Conservation (phyloP, 2,113 vertebrate species). For the Eleginops maclovinus region DNA sequence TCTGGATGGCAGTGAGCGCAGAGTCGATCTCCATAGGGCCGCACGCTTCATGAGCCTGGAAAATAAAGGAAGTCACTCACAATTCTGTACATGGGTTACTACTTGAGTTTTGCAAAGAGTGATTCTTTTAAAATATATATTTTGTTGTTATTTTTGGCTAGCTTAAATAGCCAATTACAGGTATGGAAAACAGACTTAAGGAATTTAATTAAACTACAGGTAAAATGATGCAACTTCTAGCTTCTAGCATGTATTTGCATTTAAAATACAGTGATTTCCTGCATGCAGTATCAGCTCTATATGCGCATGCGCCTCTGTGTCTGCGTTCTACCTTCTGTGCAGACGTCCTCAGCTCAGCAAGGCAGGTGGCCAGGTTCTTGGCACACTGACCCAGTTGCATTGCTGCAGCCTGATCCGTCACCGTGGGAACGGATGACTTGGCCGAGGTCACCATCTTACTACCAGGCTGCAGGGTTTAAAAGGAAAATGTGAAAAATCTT, state of each 20-base stretch:
- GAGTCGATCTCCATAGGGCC: slow-evolving; percentile 99
- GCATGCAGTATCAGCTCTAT: neutral
- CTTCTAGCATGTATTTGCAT: neutral
- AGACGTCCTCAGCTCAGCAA: slow-evolving; percentile 94
- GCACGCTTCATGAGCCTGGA: slow-evolving; percentile 97
- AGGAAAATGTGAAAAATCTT: neutral
- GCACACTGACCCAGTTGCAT: slow-evolving; percentile 99
- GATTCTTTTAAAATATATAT: neutral
- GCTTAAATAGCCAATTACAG: neutral
- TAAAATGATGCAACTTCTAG: neutral
- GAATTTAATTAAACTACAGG: neutral
- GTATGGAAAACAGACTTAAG: neutral
- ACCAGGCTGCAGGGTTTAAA: slow-evolving; percentile 86
- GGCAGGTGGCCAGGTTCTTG: slow-evolving; percentile 96
- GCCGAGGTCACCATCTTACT: slow-evolving; percentile 98
- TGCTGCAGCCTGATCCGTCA: slow-evolving; percentile 95
- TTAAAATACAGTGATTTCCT: neutral
- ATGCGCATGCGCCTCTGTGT: neutral
- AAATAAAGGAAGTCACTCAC: neutral
- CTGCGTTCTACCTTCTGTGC: slow-evolving; percentile 90
- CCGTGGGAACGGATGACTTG: slow-evolving; percentile 95
- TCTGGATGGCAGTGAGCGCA: slow-evolving; percentile 92
- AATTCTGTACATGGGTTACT: neutral
- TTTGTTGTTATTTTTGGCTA: neutral
- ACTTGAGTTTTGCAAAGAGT: neutral